Evolutionary conservation across 2,113 vertebrate species (phyloP).

Genomic region (Hyperopisus bebe): DNA sequence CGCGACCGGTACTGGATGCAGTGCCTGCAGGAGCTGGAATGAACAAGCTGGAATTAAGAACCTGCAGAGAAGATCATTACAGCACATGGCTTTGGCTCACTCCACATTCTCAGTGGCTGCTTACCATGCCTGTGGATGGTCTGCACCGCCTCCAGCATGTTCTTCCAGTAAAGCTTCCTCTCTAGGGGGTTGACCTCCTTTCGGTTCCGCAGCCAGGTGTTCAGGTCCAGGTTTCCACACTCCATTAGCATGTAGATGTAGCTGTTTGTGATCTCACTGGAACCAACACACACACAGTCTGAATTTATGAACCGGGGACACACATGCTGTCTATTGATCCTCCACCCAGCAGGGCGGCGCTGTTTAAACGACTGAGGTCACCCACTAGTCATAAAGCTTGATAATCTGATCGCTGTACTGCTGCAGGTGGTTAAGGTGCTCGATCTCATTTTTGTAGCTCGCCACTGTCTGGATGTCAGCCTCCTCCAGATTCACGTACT

Average conservation of each 20-base stretch:
- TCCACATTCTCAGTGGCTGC: neutral
- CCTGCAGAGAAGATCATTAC: neutral
- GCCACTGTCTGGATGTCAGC: constrained; percentile 82
- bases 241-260: constrained; percentile 98
- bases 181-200: constrained; percentile 81
- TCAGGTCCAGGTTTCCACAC: constrained; percentile 92
- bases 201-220: constrained; percentile 90
- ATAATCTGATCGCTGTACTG: constrained; percentile 95
- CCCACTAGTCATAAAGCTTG: constrained; percentile 90
- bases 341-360: neutral
- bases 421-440: constrained; percentile 85
- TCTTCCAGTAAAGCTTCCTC: constrained; percentile 93
- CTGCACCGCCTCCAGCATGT: constrained; percentile 94
- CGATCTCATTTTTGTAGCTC: constrained; percentile 95
- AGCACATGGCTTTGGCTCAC: neutral
- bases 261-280: constrained; percentile 82
- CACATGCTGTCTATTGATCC: neutral
- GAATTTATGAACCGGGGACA: neutral
- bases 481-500: constrained; percentile 85
- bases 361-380: constrained; percentile 21
- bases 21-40: neutral
- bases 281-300: constrained; percentile 30
- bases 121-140: constrained; percentile 92
- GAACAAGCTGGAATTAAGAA: neutral
- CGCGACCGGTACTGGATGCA: neutral